A percentile compares a stretch with the other conserved stretches of the same genome.
Evolutionary conservation across 2,888 invertebrate genomes (phyloP).

Genomic region (Anagyrus pseudococci): DNA sequence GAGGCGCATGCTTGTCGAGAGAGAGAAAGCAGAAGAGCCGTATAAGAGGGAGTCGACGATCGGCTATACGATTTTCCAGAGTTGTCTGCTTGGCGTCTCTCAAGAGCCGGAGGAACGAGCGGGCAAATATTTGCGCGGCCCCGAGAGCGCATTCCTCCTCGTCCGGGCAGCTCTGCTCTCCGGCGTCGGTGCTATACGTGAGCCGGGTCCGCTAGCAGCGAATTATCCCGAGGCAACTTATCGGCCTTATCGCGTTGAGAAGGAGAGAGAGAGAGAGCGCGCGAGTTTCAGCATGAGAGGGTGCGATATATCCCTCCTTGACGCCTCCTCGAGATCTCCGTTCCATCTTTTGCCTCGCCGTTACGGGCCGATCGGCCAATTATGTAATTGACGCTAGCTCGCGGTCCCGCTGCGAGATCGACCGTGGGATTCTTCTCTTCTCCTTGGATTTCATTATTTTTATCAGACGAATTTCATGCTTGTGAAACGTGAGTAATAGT

Average conservation of each 20-base stretch:
- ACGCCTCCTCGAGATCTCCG: background rate
- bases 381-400: conserved; percentile 28
- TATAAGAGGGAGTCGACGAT: background rate
- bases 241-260: conserved; percentile 21
- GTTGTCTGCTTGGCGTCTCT: too few relatives aligned
- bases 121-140: conserved; percentile 35
- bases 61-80: conserved; percentile 6
- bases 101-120: conserved; percentile 9
- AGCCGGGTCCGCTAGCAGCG: conserved; percentile 28
- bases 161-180: background rate
- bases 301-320: background rate
- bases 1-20: background rate
- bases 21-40: background rate
- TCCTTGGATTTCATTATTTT: too few relatives aligned
- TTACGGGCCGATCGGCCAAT: conserved; percentile 13
- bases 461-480: too few relatives aligned
- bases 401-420: too few relatives aligned
- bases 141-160: conserved; percentile 26
- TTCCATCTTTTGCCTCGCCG: background rate
- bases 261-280: too few relatives aligned
- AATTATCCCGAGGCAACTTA: conserved; percentile 28
- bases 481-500: background rate
- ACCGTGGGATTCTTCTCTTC: too few relatives aligned
- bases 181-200: conserved; percentile 11
- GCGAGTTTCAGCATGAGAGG: too few relatives aligned